Evolutionary conservation across 2,888 invertebrate species (phyloP).

Genomic region (Eurois occulta): DNA sequence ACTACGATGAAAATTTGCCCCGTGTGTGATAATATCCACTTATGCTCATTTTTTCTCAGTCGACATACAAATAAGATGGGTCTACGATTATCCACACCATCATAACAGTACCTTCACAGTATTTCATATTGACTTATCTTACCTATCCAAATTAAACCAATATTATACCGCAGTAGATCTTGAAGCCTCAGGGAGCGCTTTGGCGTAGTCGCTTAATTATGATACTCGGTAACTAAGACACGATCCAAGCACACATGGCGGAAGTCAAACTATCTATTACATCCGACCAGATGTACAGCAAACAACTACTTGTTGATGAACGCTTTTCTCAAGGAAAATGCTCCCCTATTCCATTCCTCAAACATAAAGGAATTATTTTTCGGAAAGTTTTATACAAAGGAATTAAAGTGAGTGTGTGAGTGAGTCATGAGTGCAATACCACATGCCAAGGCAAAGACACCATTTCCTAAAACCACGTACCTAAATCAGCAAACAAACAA

Average conservation of each 20-base stretch:
- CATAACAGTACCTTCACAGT: neutral
- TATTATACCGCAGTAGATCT: conserved; percentile 20
- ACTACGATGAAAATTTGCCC: conserved; percentile 8
- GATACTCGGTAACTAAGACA: conserved; percentile 25
- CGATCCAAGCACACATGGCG: conserved; percentile 1
- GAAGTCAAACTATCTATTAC: conserved; percentile 42
- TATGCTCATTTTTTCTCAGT: neutral
- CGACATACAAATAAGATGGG: neutral
- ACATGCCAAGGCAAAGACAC: conserved; percentile 20
- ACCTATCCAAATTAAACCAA: conserved; percentile 24
- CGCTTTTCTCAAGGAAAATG: conserved; percentile 7
- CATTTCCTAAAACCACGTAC: conserved; percentile 34
- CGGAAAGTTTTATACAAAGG: neutral
- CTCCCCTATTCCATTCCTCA: neutral
- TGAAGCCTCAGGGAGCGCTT: conserved; percentile 24
- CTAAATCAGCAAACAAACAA: conserved; percentile 36
- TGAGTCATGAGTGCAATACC: neutral
- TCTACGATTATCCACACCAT: neutral
- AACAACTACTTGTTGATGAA: conserved; percentile 46
- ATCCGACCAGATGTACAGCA: conserved; percentile 25
- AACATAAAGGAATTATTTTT: conserved; percentile 6
- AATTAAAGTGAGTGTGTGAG: too few species aligned
- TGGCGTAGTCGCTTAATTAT: conserved; percentile 28
- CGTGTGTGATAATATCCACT: neutral
- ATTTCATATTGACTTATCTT: neutral